phyloP scores from a whole-genome alignment of 2,888 invertebrate species.

The Ferrisia virgata region DNA sequence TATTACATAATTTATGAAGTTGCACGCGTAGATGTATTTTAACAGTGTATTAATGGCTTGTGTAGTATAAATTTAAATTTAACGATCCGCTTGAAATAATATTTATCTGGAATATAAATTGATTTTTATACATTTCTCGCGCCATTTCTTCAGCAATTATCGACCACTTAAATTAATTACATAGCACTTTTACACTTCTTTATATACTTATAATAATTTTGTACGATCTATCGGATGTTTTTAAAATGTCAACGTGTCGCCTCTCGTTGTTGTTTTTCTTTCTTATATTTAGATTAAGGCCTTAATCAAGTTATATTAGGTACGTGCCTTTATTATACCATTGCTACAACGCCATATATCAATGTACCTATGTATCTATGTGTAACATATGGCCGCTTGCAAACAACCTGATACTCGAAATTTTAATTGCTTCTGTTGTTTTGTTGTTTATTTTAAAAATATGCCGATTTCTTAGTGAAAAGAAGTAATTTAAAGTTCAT shows the following conservation, averaged over 20 bases:
- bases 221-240: slow-evolving; percentile 8
- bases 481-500: no score
- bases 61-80: slow-evolving; percentile 16
- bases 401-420: no score
- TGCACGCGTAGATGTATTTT: slow-evolving; percentile 32
- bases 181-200: not conserved
- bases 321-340: no score
- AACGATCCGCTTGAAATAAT: slow-evolving; percentile 17
- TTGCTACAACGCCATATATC: no score
- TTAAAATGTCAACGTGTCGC: slow-evolving; percentile 8
- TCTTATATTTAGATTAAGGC: not conserved
- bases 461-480: no score
- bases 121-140: slow-evolving; percentile 1
- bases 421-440: no score
- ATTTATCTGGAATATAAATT: slow-evolving; percentile 32
- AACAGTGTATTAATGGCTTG: slow-evolving; percentile 21
- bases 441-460: no score
- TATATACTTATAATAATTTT: no score
- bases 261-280: not conserved
- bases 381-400: no score
- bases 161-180: slow-evolving; percentile 21
- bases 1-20: slow-evolving; percentile 39
- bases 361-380: no score
- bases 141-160: not conserved
- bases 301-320: not conserved